phyloP scores from a whole-genome alignment of 2,113 vertebrate species.

The Tetrao urogallus region DNA sequence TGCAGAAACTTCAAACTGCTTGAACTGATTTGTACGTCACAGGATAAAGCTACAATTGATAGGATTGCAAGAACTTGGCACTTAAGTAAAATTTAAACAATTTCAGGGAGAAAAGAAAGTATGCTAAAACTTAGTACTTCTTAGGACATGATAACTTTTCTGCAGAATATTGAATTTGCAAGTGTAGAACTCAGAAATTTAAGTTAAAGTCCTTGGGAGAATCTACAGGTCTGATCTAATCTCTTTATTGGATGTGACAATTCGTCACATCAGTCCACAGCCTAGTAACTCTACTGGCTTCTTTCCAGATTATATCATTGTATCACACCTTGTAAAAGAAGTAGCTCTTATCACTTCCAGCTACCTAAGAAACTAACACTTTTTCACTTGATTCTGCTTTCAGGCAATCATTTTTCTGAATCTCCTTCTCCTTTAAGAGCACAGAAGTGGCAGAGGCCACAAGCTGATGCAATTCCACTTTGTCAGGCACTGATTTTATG shows the following conservation, averaged over 20 bases:
- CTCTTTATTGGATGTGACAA: neutral
- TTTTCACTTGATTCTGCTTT: neutral
- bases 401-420: neutral
- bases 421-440: neutral
- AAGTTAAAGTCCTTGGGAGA: neutral
- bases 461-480: neutral
- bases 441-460: neutral
- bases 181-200: neutral
- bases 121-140: neutral
- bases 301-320: neutral
- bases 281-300: neutral
- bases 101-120: neutral
- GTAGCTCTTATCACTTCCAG: neutral
- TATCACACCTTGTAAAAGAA: neutral
- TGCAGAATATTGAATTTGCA: neutral
- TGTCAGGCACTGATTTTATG: neutral
- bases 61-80: neutral
- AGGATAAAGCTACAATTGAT: neutral
- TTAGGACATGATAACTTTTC: neutral
- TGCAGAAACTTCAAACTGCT: neutral
- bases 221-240: neutral
- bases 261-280: neutral
- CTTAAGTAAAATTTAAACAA: neutral
- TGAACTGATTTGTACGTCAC: neutral
- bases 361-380: neutral